A percentile compares a stretch with the other conserved stretches of the same genome.
phyloP scores from a whole-genome alignment of 2,888 invertebrate genomes.

The Aproaerema taeniolella region DNA sequence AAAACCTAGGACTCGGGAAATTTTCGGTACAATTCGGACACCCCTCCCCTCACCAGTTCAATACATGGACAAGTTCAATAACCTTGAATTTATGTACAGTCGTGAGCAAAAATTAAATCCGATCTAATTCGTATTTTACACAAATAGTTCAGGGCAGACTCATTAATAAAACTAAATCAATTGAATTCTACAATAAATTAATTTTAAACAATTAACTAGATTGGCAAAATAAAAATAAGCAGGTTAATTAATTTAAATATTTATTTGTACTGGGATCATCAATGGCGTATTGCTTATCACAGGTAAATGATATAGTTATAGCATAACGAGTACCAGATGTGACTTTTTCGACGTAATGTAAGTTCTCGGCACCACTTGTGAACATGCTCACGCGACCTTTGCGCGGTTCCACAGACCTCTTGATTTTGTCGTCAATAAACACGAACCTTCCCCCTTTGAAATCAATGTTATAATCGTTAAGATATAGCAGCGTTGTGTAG shows the following conservation, averaged over 20 bases:
- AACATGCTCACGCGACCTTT: slow-evolving; percentile 89
- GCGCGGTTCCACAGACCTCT: slow-evolving; percentile 85
- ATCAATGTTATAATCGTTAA: slow-evolving; percentile 85
- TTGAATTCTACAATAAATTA: too few species aligned
- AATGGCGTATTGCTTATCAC: slow-evolving; percentile 83
- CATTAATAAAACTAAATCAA: too few species aligned
- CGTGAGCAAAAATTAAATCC: too few species aligned
- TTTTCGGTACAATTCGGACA: too few species aligned
- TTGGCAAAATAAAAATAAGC: slow-evolving; percentile 1
- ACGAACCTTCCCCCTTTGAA: slow-evolving; percentile 91
- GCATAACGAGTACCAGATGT: slow-evolving; percentile 86
- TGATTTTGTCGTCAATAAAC: slow-evolving; percentile 83
- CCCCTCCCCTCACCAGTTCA: too few species aligned
- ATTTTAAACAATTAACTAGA: too few species aligned
- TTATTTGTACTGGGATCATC: slow-evolving; percentile 64
- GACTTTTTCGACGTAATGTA: slow-evolving; percentile 89
- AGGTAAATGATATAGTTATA: slow-evolving; percentile 91
- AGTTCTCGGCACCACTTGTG: slow-evolving; percentile 91
- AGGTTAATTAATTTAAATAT: slow-evolving; percentile 23
- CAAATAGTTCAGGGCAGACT: too few species aligned
- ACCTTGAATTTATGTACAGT: too few species aligned
- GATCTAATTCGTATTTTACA: too few species aligned
- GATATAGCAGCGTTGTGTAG: slow-evolving; percentile 89
- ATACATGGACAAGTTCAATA: too few species aligned
- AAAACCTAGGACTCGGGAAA: too few species aligned